Conservation (phyloP, 2,113 vertebrate species). For the Calidris pugnax region DNA sequence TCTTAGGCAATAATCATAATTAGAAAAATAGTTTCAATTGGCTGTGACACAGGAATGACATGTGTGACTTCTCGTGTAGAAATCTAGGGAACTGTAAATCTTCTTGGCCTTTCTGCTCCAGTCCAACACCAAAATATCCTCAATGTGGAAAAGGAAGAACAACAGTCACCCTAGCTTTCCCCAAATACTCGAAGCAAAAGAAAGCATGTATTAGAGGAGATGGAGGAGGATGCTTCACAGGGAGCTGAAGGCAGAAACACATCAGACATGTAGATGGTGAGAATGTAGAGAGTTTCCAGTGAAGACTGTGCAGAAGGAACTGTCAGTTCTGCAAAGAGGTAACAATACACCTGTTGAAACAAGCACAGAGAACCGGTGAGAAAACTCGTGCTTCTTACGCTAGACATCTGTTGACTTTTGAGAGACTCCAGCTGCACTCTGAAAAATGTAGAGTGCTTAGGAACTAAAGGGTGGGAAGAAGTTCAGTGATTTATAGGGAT, state of each 20-base stretch:
- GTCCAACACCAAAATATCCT: background rate
- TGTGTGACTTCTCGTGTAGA: background rate
- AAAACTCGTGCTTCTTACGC: background rate
- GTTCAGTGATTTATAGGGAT: slow-evolving; percentile 69
- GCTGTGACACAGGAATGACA: background rate
- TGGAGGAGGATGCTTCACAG: background rate
- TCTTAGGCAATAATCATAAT: background rate
- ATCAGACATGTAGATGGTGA: background rate
- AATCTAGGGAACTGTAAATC: background rate
- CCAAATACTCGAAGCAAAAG: background rate
- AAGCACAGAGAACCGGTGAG: slow-evolving; percentile 1
- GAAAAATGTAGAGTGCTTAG: slow-evolving; percentile 66
- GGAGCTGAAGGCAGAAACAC: background rate
- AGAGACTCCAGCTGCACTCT: slow-evolving; percentile 53
- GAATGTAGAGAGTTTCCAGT: background rate
- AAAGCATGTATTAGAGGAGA: background rate
- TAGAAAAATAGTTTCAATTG: background rate
- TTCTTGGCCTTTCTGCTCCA: background rate
- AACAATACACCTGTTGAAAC: slow-evolving; percentile 61
- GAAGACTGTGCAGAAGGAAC: background rate
- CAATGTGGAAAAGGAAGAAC: background rate
- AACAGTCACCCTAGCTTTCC: background rate
- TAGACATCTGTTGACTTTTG: slow-evolving; percentile 60
- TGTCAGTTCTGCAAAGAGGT: background rate
- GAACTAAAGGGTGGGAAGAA: slow-evolving; percentile 60